phyloP scores from a whole-genome alignment of 2,888 invertebrate species.

The Hypena proboscidalis region DNA sequence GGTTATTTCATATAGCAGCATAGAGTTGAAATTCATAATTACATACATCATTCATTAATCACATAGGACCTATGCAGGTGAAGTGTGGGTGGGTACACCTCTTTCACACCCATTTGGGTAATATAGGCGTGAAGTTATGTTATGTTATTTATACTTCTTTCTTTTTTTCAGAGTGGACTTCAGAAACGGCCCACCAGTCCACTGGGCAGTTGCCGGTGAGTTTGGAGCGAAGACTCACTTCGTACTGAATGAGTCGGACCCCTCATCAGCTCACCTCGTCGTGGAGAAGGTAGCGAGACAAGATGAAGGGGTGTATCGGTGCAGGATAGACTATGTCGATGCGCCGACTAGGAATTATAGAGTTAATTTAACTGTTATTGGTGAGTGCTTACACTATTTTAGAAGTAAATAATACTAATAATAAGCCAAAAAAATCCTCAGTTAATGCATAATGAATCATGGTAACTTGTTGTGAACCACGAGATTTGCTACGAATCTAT shows the following conservation, averaged over 20 bases:
- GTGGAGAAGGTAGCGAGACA: slow-evolving; percentile 89
- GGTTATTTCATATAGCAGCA: no score
- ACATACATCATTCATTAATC: no score
- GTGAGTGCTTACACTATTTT: slow-evolving; percentile 86
- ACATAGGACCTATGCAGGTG: no score
- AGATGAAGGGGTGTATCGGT: slow-evolving; percentile 94
- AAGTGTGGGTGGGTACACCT: no score
- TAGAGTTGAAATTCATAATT: no score
- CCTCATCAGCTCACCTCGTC: slow-evolving; percentile 90
- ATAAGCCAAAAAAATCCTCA: no score
- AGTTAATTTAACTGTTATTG: slow-evolving; percentile 94
- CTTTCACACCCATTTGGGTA: no score
- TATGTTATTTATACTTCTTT: background rate
- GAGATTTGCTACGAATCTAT: no score
- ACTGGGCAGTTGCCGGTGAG: slow-evolving; percentile 92
- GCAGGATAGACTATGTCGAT: slow-evolving; percentile 95
- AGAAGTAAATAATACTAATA: background rate
- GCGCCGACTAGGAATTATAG: slow-evolving; percentile 95
- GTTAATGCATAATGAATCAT: no score
- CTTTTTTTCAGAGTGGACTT: slow-evolving; percentile 88
- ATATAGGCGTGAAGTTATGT: slow-evolving; percentile 29
- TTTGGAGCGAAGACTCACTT: slow-evolving; percentile 91
- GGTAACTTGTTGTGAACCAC: no score
- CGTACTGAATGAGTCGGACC: slow-evolving; percentile 88
- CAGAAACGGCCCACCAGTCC: slow-evolving; percentile 89